Conservation (phyloP, 2,113 vertebrate genomes). For the Haliaeetus leucogaster region DNA sequence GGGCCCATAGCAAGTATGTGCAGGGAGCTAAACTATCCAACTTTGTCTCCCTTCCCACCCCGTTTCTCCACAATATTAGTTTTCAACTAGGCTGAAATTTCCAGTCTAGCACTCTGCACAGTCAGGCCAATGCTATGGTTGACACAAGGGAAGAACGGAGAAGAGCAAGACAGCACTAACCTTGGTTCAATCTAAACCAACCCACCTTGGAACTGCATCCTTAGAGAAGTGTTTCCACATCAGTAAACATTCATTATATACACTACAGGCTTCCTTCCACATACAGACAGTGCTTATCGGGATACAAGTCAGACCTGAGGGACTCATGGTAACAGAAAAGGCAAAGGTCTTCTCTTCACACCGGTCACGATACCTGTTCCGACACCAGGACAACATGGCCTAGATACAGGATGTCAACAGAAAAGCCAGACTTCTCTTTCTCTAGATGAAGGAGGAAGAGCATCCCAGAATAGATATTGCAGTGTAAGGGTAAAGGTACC, state of each 20-base stretch:
- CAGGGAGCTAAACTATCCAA: neutral
- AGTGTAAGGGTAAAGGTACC: neutral
- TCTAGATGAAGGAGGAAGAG: neutral
- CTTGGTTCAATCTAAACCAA: neutral
- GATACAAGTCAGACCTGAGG: no score
- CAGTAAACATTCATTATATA: neutral
- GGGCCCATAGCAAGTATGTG: neutral
- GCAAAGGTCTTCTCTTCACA: neutral
- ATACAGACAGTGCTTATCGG: neutral
- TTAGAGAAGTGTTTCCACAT: neutral
- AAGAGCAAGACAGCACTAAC: neutral
- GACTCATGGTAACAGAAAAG: neutral
- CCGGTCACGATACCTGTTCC: neutral
- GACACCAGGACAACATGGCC: neutral
- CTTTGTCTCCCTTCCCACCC: neutral
- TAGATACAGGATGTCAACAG: neutral
- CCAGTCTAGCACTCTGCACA: neutral
- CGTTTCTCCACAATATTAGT: neutral
- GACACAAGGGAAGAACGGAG: neutral
- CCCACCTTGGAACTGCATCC: neutral
- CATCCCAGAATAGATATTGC: neutral
- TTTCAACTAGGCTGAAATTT: neutral
- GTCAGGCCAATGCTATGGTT: neutral
- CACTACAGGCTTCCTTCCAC: neutral
- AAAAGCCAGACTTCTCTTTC: neutral